Percentiles rank a stretch among this genome's conserved stretches.
phyloP scores from a whole-genome alignment of 2,888 invertebrate genomes.

The Odontocolon sp. region DNA sequence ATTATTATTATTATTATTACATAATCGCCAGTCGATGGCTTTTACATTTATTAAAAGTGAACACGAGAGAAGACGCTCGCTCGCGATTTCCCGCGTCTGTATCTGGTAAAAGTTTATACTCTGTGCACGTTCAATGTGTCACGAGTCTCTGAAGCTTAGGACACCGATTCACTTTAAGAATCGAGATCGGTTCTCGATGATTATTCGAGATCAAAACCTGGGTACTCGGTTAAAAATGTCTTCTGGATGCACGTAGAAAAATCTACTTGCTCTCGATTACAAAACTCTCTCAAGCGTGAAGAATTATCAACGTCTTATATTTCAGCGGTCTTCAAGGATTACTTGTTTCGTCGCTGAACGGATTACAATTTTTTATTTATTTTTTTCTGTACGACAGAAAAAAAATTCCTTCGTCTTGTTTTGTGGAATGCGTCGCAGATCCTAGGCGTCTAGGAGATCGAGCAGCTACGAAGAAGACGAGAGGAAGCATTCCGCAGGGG shows the following conservation, averaged over 20 bases:
- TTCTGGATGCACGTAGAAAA: constrained; percentile 14
- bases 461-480: constrained; percentile 22
- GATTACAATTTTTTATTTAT: not conserved
- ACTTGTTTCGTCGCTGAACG: not conserved
- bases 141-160: not conserved
- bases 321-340: not conserved
- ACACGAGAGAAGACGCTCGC: not conserved
- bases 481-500: constrained; percentile 49
- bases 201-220: not conserved
- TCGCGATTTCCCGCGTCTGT: not conserved
- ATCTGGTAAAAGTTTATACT: constrained; percentile 14
- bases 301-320: too few relatives aligned
- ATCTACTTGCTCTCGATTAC: not conserved
- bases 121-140: not conserved
- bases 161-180: not conserved
- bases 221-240: not conserved
- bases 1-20: constrained; percentile 14
- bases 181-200: not conserved
- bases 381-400: constrained; percentile 4
- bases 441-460: too few relatives aligned
- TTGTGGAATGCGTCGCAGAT: too few relatives aligned
- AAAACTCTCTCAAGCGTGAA: not conserved
- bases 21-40: constrained; percentile 16
- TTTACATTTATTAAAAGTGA: constrained; percentile 17
- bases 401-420: not conserved